phyloP scores from a whole-genome alignment of 2,797 vertebrate species.

The Anomalospiza imberbis region DNA sequence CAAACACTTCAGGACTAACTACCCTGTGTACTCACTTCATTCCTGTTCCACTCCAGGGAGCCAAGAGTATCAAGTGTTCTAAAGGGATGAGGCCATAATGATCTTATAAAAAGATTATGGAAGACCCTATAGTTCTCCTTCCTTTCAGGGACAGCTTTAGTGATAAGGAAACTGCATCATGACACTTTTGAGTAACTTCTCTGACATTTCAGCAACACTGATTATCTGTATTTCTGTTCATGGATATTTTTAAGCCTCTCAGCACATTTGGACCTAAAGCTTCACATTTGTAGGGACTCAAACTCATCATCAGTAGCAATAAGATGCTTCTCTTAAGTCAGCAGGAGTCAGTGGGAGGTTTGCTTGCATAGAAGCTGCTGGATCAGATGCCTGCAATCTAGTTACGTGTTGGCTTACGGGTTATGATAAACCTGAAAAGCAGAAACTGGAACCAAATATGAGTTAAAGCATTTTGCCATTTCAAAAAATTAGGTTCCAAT shows the following conservation, averaged over 20 bases:
- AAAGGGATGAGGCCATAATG: slow-evolving; percentile 28
- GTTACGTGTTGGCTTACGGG: not conserved
- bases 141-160: slow-evolving; percentile 4
- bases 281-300: not conserved
- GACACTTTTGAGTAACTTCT: slow-evolving; percentile 31
- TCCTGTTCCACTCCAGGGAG: not conserved
- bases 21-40: not conserved
- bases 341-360: not conserved
- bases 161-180: slow-evolving; percentile 40
- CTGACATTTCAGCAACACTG: slow-evolving; percentile 45
- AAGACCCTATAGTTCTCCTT: not conserved
- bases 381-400: not conserved
- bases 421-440: not conserved
- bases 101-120: slow-evolving; percentile 38
- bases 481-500: not conserved
- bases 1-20: not conserved
- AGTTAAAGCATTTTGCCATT: not conserved
- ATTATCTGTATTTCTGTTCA: slow-evolving; percentile 31
- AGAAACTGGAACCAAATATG: not conserved
- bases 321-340: slow-evolving; percentile 6
- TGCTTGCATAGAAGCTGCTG: not conserved
- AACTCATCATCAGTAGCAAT: not conserved
- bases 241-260: slow-evolving; percentile 48
- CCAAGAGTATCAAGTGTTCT: slow-evolving; percentile 13
- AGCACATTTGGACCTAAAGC: not conserved